Conservation (phyloP, 2,797 vertebrate genomes). For the Bradypus variegatus region DNA sequence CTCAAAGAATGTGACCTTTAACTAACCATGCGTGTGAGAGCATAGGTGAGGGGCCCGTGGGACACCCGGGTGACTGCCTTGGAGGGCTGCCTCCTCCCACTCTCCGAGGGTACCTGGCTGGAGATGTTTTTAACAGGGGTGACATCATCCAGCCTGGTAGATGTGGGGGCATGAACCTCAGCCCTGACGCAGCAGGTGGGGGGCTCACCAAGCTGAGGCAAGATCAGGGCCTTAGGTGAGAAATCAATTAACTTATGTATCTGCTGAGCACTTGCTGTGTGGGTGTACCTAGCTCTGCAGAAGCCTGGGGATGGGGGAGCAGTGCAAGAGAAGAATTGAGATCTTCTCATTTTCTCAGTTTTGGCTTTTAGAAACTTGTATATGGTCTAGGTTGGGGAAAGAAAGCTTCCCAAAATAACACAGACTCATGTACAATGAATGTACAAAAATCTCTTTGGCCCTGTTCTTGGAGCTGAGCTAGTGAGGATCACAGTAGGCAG, state of each 20-base stretch:
- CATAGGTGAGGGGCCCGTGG: not conserved
- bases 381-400: not conserved
- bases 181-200: not conserved
- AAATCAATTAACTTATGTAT: not conserved
- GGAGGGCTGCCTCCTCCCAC: not conserved
- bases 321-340: not conserved
- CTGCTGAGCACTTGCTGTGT: not conserved
- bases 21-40: not conserved
- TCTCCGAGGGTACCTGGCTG: not conserved
- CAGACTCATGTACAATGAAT: not conserved
- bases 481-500: not conserved
- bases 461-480: not conserved
- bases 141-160: not conserved
- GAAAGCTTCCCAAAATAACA: not conserved
- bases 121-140: not conserved
- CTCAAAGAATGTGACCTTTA: slow-evolving; percentile 45
- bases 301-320: not conserved
- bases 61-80: not conserved
- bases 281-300: not conserved
- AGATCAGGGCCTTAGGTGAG: not conserved
- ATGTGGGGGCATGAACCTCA: not conserved
- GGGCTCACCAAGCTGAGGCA: not conserved
- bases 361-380: not conserved
- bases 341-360: not conserved
- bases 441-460: not conserved